These are phyloP conservation scores for Drosophila melanica DNA, from an alignment of 1,140 invertebrate species.

Conservation along the genomic window DNA sequence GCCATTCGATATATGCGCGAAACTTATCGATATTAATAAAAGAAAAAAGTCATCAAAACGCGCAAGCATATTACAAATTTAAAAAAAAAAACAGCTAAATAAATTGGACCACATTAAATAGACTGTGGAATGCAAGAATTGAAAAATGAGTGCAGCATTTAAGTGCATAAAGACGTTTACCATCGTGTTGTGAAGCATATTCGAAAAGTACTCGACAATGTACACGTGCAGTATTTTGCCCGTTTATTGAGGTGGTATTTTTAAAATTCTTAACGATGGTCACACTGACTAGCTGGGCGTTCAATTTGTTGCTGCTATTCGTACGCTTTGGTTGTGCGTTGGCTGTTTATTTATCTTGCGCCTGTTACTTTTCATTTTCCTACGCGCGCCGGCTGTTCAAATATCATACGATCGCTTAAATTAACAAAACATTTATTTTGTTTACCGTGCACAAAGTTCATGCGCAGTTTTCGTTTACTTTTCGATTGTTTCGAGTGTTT, in stretches of 20 bases:
- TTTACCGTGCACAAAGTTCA: constrained; percentile 3
- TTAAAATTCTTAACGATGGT: neutral
- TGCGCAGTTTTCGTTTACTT: neutral
- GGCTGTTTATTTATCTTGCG: neutral
- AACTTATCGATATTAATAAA: constrained; percentile 7
- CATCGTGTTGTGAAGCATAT: neutral
- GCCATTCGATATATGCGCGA: neutral
- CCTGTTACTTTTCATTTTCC: neutral
- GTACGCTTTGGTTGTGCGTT: constrained; percentile 20
- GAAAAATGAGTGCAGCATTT: neutral
- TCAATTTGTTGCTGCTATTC: constrained; percentile 54
- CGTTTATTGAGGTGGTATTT: neutral
- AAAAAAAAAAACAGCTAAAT: too few relatives aligned
- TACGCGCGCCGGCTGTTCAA: constrained; percentile 51
- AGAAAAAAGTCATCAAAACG: neutral
- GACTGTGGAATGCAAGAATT: neutral
- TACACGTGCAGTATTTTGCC: neutral
- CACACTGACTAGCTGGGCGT: constrained; percentile 2
- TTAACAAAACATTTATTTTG: constrained; percentile 11
- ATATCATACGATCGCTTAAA: constrained; percentile 28
- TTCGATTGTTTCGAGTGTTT: constrained; percentile 12
- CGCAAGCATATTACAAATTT: neutral
- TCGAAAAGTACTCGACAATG: neutral
- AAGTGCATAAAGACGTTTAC: neutral
- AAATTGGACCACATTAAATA: neutral